Evolutionary conservation across 64 coral and sea anemone genomes (phyloP).

Genomic region (Montipora efflorescens): DNA sequence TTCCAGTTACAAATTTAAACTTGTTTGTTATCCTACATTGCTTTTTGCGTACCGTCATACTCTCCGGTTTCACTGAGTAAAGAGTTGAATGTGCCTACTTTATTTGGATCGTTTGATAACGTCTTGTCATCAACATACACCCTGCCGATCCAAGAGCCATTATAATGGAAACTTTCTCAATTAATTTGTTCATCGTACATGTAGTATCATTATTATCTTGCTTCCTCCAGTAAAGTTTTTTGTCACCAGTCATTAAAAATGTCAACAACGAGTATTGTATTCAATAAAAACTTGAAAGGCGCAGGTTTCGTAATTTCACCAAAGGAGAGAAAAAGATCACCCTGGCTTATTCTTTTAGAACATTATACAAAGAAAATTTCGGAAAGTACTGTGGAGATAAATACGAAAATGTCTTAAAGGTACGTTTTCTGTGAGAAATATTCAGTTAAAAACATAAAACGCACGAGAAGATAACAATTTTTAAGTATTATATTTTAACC

Average conservation of each 20-base stretch:
- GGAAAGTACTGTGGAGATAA: neutral
- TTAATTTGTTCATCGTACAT: neutral
- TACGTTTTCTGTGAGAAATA: neutral
- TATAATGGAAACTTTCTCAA: no score
- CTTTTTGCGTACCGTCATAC: no score
- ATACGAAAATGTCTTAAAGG: conserved; percentile 28
- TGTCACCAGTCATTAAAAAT: conserved; percentile 34
- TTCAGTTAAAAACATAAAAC: neutral
- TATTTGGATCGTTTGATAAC: no score
- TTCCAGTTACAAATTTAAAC: no score
- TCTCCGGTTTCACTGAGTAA: no score
- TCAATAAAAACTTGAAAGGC: conserved; percentile 20
- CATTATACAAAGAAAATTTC: neutral
- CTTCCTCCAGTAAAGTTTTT: neutral
- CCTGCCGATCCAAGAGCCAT: no score
- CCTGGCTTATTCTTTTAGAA: neutral
- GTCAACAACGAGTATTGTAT: conserved; percentile 20
- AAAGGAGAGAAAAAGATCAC: neutral
- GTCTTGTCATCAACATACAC: no score
- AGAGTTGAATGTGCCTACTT: no score
- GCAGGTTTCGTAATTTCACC: conserved; percentile 2
- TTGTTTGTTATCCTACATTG: no score
- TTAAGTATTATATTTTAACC: neutral
- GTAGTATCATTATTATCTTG: neutral
- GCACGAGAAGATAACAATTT: neutral